These are phyloP conservation scores for Meloidogyne floridensis DNA, from an alignment of 1,140 invertebrate species.

Conservation along the genomic window DNA sequence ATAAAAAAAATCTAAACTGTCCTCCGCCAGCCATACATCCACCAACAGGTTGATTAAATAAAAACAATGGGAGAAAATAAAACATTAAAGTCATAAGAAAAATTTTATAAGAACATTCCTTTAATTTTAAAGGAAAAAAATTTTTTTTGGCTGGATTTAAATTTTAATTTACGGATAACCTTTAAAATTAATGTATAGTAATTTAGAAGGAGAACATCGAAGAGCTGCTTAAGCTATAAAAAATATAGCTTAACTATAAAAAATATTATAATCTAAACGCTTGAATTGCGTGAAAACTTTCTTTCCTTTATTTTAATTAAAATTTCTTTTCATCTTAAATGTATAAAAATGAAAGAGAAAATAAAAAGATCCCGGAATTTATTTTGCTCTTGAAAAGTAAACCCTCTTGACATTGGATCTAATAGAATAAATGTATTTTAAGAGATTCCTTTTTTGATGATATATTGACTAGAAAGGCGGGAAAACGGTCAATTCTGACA, in stretches of 20 bases:
- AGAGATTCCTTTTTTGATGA: too few species aligned
- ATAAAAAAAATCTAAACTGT: not conserved
- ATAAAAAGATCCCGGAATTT: not conserved
- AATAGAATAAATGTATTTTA: not conserved
- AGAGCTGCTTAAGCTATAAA: too few species aligned
- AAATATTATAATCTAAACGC: too few species aligned
- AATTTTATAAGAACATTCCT: not conserved
- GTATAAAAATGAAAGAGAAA: not conserved
- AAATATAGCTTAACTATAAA: too few species aligned
- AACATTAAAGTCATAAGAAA: not conserved
- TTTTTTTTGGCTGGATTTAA: too few species aligned
- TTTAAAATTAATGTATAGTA: too few species aligned
- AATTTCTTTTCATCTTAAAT: not conserved
- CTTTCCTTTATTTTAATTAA: not conserved
- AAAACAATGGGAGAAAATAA: constrained; percentile 3
- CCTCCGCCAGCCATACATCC: constrained; percentile 31
- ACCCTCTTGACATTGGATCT: not conserved
- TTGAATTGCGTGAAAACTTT: not conserved
- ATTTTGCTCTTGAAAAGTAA: not conserved
- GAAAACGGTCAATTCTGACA: too few species aligned
- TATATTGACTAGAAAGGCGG: too few species aligned
- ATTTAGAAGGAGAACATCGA: too few species aligned
- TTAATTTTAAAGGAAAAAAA: not conserved
- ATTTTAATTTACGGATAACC: too few species aligned
- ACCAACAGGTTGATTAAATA: not conserved